Base-by-base conservation (phyloP, 2,113 vertebrate genomes). In the Grus americana region DNA sequence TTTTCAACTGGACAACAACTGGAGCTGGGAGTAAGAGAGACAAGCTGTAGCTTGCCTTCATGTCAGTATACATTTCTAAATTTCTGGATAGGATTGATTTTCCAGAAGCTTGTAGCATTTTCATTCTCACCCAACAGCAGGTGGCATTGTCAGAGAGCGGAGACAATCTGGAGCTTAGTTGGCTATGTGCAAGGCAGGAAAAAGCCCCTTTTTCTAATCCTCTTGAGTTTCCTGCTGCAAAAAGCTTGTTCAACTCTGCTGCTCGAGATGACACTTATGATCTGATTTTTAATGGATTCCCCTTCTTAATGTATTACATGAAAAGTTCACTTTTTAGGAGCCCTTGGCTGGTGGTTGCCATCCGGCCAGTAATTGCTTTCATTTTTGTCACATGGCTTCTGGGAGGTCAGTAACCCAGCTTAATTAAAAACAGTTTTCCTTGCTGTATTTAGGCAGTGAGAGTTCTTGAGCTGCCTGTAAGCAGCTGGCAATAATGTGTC, bases 231-330 rank as follows among this genome's bases (percentile, higher is more conserved):
- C 12, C 42, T 61, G 17, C 38, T 52, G 32, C 57, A 55, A 23
- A 59, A 55, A 17, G 21, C 44, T 83, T 67, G 11, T 62, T 94
- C 47, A 75, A 1, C n/a, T 93, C 49, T 84, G 27, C 54, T 70
- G 32, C 61, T 66, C 1, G 9, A 40, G 47, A 50, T 61, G 42
- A 47, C 5, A 1, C 5, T 54, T 84, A 0, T 0, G 7, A 59
- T 75, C 38, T 1, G 0, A 22, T 52, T 90, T 86, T 82, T 65
- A 79, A 52, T 47, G 34, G 58, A n/a, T 85, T 71, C 15, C 34
- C 86, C 8, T 6, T 78, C 34, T 61, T 65, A 65, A n/a, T 11
- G 7, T 61, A 5, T 14, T 59, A 7, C 2, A 20, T 61, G 58
- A 40, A 57, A 46, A 61, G 18, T 30, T 82, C 20, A 26, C 18